Evolutionary conservation across 2,113 vertebrate genomes (phyloP).

Genomic region (Numenius arquata): DNA sequence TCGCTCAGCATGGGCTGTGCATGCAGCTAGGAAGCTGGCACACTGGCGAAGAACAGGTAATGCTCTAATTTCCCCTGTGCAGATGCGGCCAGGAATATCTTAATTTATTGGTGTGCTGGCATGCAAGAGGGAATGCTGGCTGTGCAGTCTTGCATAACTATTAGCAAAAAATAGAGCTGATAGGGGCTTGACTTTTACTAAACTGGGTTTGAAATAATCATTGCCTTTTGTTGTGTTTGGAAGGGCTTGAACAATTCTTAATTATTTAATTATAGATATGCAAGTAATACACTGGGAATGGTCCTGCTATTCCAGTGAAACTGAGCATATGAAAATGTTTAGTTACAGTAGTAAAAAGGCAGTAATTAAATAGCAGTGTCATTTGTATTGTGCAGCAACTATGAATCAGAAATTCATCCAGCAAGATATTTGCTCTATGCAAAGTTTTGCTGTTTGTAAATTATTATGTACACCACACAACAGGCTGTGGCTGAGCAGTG

Average conservation of each 20-base stretch:
- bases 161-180: conserved; percentile 78
- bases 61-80: conserved; percentile 89
- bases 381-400: conserved; percentile 62
- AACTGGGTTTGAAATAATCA: conserved; percentile 76
- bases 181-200: conserved; percentile 80
- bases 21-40: conserved; percentile 84
- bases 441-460: conserved; percentile 54
- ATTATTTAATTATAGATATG: conserved; percentile 83
- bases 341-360: conserved; percentile 76
- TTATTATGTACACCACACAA: conserved; percentile 20
- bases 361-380: conserved; percentile 77
- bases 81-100: conserved; percentile 91
- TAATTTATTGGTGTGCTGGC: conserved; percentile 91
- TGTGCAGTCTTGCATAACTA: conserved; percentile 83
- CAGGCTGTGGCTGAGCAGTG: background rate
- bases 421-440: conserved; percentile 36
- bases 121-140: conserved; percentile 82
- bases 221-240: conserved; percentile 80
- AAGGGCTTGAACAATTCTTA: conserved; percentile 80
- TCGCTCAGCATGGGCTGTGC: conserved; percentile 87
- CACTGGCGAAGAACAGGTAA: conserved; percentile 88
- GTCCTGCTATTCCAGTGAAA: conserved; percentile 78
- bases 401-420: conserved; percentile 50
- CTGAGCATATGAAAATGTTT: conserved; percentile 78
- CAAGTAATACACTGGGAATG: conserved; percentile 78